Evolutionary conservation across 2,797 vertebrate genomes (phyloP), one percentile per base, ranked within the genome.

Genomic region (Lithobates pipiens): DNA sequence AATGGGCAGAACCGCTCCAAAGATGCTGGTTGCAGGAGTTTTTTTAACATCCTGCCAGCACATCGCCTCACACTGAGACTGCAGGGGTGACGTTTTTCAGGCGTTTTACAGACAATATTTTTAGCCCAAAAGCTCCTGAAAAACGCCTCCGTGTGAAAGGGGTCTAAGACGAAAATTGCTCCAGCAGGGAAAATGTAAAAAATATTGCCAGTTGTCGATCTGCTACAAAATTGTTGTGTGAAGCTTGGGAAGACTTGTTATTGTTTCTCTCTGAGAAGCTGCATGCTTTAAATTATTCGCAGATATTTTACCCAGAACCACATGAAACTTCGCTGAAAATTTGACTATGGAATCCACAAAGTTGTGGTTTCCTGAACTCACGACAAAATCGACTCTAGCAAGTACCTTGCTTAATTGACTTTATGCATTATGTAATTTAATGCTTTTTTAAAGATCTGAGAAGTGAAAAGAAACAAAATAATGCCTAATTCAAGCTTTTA

Each of bases 161-260:
- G n/a, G n/a, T n/a, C n/a, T 27, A 13, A 46, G 65, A 69, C 69
- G 68, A 79, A 32, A 79, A 65, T 42, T 27, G 13, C 65, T 78
- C 34, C 23, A 68, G 25, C 27, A 79, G 25, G 25, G 27, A 68
- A 5, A 29, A n/a, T 32, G 39, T 46, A 13, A 25, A 46, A 32
- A 69, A 69, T 29, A 27, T 70, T 70, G 29, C n/a, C 65, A 80
- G 44, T 67, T 80, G 78, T 71, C 21, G 1, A 57, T 46, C 18
- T 71, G 44, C 42, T 46, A 44, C 46, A 5, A 23, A 79, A 79
- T 25, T 68, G 25, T 16, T 50, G 42, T 69, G 39, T 80, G 78
- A 80, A 23, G 6, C 16, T 54, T 80, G 63, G 8, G 54, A 57
- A 57, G 54, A 16, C 36, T 68, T 68, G 27, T 29, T 78, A 21